phyloP scores from a whole-genome alignment of 2,113 vertebrate genomes.

The Delphinus delphis region DNA sequence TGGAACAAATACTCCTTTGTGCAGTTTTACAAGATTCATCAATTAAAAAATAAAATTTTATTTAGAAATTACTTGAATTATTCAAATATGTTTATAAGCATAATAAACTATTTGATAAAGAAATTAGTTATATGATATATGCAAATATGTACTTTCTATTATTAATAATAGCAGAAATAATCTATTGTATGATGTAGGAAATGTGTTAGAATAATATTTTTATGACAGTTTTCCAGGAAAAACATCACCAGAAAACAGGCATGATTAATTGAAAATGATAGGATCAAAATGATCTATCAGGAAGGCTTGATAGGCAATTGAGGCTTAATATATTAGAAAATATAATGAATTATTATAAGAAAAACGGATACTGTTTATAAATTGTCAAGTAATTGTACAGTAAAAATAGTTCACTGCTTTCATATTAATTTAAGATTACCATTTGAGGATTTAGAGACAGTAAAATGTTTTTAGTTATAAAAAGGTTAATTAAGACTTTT shows the following conservation, averaged over 20 bases:
- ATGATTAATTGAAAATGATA: slow-evolving; percentile 85
- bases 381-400: slow-evolving; percentile 70
- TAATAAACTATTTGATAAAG: background rate
- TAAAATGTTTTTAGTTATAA: background rate
- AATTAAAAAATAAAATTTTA: background rate
- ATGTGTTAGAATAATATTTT: background rate
- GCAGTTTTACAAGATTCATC: background rate
- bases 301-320: slow-evolving; percentile 83
- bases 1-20: background rate
- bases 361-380: slow-evolving; percentile 73
- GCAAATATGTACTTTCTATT: background rate
- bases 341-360: slow-evolving; percentile 85
- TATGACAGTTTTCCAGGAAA: background rate
- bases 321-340: slow-evolving; percentile 84
- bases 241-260: background rate
- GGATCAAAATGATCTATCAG: slow-evolving; percentile 81
- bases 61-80: background rate
- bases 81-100: background rate
- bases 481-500: slow-evolving; percentile 2
- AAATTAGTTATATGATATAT: background rate
- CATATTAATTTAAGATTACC: background rate
- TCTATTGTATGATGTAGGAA: background rate
- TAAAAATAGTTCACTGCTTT: background rate
- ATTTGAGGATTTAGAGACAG: background rate
- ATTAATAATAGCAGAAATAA: background rate